Conservation (phyloP, 2,797 vertebrate genomes). For the Threskiornis aethiopicus region DNA sequence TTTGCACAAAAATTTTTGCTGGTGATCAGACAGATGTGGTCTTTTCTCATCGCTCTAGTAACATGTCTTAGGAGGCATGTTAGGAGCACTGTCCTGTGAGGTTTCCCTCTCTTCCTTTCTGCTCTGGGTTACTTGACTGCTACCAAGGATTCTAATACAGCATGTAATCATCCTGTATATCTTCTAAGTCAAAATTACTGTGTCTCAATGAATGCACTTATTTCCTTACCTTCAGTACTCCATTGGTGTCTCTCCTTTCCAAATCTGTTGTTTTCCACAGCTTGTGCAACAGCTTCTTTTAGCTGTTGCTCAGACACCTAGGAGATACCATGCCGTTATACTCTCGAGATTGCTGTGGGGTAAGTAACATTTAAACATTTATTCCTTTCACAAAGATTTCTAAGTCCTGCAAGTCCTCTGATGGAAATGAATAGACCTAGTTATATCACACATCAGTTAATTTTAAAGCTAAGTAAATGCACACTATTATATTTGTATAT, state of each 20-base stretch:
- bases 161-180: not conserved
- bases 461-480: not conserved
- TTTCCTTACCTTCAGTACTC: constrained; percentile 81
- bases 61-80: fast-evolving
- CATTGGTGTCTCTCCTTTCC: constrained; percentile 85
- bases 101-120: not conserved
- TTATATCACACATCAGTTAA: not conserved
- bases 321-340: not conserved
- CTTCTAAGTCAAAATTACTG: not conserved
- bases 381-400: not conserved
- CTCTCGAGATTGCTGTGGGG: not conserved
- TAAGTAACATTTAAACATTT: not conserved
- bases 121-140: not conserved
- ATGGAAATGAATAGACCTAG: not conserved
- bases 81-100: not conserved
- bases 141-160: not conserved
- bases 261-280: constrained; percentile 82
- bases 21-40: fast-evolving
- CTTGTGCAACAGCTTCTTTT: constrained; percentile 87
- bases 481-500: not conserved
- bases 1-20: not conserved
- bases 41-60: not conserved
- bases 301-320: constrained; percentile 92
- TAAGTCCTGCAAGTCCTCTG: not conserved
- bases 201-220: not conserved